Conservation (phyloP, 2,888 invertebrate genomes). For the Abscondita cerata region DNA sequence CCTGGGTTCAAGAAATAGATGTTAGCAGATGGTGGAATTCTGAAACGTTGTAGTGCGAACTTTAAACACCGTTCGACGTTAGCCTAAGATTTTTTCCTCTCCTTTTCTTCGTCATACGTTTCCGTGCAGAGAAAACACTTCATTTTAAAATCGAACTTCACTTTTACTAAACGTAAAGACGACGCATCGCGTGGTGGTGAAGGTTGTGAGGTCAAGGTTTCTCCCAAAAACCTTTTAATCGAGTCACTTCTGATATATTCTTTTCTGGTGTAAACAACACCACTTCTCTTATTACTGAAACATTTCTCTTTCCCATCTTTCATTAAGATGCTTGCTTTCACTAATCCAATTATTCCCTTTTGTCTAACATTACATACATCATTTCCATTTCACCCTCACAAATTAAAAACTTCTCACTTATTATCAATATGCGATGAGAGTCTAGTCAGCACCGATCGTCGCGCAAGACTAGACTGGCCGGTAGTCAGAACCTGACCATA, state of each 20-base stretch:
- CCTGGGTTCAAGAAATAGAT: slow-evolving; percentile 26
- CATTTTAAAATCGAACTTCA: not conserved
- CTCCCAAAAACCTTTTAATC: not conserved
- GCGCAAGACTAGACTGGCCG: too few species aligned
- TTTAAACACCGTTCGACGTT: not conserved
- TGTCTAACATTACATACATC: not conserved
- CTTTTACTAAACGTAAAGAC: not conserved
- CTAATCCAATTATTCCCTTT: slow-evolving; percentile 4
- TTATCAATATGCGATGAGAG: too few species aligned
- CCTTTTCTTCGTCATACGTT: not conserved
- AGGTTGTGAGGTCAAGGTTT: not conserved
- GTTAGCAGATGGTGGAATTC: slow-evolving; percentile 3
- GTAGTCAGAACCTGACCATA: too few species aligned
- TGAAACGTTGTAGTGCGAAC: not conserved
- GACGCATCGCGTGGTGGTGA: too few species aligned
- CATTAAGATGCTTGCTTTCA: not conserved
- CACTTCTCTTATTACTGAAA: not conserved
- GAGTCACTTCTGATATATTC: slow-evolving; percentile 2
- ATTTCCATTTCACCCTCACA: not conserved
- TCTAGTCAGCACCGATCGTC: too few species aligned
- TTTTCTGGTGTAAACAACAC: not conserved
- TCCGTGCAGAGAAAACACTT: not conserved
- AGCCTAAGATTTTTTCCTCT: not conserved
- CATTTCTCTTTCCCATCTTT: not conserved
- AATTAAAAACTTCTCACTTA: not conserved